These are phyloP conservation scores for Gisinianus flammeolus DNA, from an alignment of 2,888 invertebrate species.

Conservation along the genomic window DNA sequence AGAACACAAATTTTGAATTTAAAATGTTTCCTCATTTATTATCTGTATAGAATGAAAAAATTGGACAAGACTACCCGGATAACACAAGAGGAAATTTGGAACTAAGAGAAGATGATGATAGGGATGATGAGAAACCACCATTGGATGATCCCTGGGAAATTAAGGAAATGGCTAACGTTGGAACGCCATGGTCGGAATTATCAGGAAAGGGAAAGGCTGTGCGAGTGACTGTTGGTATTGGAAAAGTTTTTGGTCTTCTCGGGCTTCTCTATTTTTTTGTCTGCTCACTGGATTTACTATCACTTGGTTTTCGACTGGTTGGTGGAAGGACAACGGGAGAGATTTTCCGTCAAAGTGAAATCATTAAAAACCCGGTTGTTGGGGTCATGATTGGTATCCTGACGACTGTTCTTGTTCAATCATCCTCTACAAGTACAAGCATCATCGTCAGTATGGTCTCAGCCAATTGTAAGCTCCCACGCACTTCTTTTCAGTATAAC, in stretches of 20 bases:
- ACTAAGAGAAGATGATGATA: background rate
- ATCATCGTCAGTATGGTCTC: constrained; percentile 64
- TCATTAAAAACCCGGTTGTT: constrained; percentile 65
- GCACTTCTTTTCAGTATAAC: too few species aligned
- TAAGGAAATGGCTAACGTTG: constrained; percentile 25
- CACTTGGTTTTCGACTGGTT: constrained; percentile 62
- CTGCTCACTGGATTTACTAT: constrained; percentile 62
- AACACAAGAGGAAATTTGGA: background rate
- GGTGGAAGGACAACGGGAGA: constrained; percentile 59
- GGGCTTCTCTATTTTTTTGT: constrained; percentile 62
- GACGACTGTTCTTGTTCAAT: constrained; percentile 66
- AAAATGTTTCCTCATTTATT: background rate
- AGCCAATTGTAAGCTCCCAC: constrained; percentile 60
- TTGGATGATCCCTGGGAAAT: constrained; percentile 52
- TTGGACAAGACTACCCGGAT: background rate
- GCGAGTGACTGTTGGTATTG: constrained; percentile 58
- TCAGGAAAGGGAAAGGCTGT: constrained; percentile 54
- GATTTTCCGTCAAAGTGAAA: constrained; percentile 62
- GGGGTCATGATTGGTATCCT: constrained; percentile 67
- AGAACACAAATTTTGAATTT: background rate
- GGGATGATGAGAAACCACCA: background rate
- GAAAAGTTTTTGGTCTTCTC: constrained; percentile 56
- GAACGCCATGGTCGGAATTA: constrained; percentile 50
- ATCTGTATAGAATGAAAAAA: background rate
- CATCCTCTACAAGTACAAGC: constrained; percentile 66